phyloP scores from a whole-genome alignment of 2,888 invertebrate species.

The Lordiphosa andalusiaca region DNA sequence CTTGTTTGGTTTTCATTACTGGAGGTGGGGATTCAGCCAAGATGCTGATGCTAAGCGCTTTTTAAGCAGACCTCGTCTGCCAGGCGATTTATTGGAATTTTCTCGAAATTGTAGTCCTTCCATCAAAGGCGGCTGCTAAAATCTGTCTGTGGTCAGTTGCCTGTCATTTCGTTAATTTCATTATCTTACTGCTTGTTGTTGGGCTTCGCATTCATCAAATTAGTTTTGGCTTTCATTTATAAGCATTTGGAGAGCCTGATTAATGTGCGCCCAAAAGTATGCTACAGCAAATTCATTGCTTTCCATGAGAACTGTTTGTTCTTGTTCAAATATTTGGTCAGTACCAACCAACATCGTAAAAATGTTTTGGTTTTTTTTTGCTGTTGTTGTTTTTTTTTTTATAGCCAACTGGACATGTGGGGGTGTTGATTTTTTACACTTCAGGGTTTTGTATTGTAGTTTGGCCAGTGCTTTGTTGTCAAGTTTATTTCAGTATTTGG shows the following conservation, averaged over 20 bases:
- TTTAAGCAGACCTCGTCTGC: slow-evolving; percentile 26
- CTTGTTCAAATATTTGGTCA: slow-evolving; percentile 7
- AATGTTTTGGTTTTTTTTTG: not conserved
- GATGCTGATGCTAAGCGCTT: slow-evolving; percentile 12
- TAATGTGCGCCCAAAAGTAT: slow-evolving; percentile 1
- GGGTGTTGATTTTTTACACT: slow-evolving; percentile 1
- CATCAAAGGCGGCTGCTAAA: not conserved
- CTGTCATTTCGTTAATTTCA: slow-evolving; percentile 12
- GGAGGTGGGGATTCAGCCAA: not conserved
- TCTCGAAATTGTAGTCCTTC: not conserved
- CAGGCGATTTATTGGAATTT: slow-evolving; percentile 12
- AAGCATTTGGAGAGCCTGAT: slow-evolving; percentile 9
- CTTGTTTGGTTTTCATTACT: slow-evolving; percentile 6
- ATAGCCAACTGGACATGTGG: slow-evolving; percentile 6
- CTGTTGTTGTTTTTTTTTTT: too few species aligned
- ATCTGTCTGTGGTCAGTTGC: slow-evolving; percentile 10
- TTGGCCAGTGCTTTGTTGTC: slow-evolving; percentile 7
- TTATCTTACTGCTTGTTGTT: slow-evolving; percentile 3
- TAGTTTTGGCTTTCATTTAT: slow-evolving; percentile 11
- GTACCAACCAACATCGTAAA: slow-evolving; percentile 3
- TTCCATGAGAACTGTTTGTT: not conserved
- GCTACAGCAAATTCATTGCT: too few species aligned
- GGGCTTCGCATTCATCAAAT: slow-evolving; percentile 9
- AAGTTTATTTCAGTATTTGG: slow-evolving; percentile 8
- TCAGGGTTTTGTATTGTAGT: slow-evolving; percentile 1